These are phyloP conservation scores for Drosophila littoralis DNA, from an alignment of 1,140 invertebrate species.

Conservation along the genomic window DNA sequence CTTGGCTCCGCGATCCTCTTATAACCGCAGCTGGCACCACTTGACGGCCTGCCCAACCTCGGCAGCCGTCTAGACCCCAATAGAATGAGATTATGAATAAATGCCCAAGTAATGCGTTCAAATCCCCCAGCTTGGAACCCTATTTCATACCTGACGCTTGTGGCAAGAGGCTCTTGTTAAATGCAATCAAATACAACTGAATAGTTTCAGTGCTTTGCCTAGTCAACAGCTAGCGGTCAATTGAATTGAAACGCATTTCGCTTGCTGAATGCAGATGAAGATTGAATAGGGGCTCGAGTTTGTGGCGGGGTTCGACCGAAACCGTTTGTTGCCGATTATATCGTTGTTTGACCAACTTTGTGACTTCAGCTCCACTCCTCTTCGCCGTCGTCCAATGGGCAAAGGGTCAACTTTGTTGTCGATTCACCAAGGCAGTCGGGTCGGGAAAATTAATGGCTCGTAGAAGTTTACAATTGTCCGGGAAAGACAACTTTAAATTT, in stretches of 20 bases:
- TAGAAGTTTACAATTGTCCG: too few relatives aligned
- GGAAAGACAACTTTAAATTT: too few relatives aligned
- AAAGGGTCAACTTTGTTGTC: too few relatives aligned
- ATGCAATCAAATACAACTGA: neutral
- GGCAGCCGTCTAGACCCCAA: neutral
- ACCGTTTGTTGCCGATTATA: too few relatives aligned
- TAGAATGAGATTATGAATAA: neutral
- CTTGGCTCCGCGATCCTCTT: constrained; percentile 1
- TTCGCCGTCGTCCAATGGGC: too few relatives aligned
- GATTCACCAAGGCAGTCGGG: too few relatives aligned
- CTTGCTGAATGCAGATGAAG: too few relatives aligned
- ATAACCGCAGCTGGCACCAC: constrained; percentile 38
- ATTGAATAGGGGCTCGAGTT: neutral
- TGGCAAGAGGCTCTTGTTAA: neutral
- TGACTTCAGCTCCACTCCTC: too few relatives aligned
- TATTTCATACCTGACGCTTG: neutral
- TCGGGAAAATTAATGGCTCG: too few relatives aligned
- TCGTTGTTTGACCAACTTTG: too few relatives aligned
- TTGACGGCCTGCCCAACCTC: neutral
- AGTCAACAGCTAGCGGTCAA: neutral
- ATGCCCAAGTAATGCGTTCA: neutral
- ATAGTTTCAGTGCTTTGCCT: neutral
- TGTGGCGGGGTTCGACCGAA: too few relatives aligned
- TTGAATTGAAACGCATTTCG: constrained; percentile 26
- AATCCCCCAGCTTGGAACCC: neutral